Evolutionary conservation across 2,797 vertebrate genomes (phyloP), one percentile per base, ranked within the genome.

Genomic region (Myotis findleyi): DNA sequence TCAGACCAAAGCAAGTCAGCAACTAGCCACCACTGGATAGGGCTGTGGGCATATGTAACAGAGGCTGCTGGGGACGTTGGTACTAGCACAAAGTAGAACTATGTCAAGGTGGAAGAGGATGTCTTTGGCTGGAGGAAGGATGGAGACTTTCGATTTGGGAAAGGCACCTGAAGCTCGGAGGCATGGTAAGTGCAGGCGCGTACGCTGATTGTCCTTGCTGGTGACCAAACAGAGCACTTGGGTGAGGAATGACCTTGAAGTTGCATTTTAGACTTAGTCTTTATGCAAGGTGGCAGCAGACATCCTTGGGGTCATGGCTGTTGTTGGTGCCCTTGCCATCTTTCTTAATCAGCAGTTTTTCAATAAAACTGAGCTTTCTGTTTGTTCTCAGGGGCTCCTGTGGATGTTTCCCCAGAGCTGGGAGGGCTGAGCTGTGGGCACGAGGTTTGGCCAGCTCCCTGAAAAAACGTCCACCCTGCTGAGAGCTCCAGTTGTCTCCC

Each of bases 401-500:
- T 25, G 1, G 41, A n/a, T 66, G 51, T 59, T 93, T 85, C 66
- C 73, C 84, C 49, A 69, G 79, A 86, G 72, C 8, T 4, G 66
- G 57, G 82, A 14, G 23, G 18, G 12, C 62, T 84, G 62, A 92
- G 76, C 88, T 81, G 20, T 62, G 79, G 92, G 81, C 86, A 91
- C 36, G 36, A 5, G 69, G 59, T 79, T 84, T 83, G 79, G 84
- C 75, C 13, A 7, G 75, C 76, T 94, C 68, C 66, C 89, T 91
- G 68, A 23, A 93, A 16, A 55, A 88, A 41, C 25, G 6, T 76
- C 51, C 51, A 80, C 96, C 96, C 94, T 80, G 92, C 93, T 80
- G 87, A 77, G 96, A 93, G 64, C 86, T 88, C 76, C 72, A 79
- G 82, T 92, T 83, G 81, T 90, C 91, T 93, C 73, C 84, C 69